Evolutionary conservation across 1,140 invertebrate genomes (phyloP).

Genomic region (Euura saliciscinereae): DNA sequence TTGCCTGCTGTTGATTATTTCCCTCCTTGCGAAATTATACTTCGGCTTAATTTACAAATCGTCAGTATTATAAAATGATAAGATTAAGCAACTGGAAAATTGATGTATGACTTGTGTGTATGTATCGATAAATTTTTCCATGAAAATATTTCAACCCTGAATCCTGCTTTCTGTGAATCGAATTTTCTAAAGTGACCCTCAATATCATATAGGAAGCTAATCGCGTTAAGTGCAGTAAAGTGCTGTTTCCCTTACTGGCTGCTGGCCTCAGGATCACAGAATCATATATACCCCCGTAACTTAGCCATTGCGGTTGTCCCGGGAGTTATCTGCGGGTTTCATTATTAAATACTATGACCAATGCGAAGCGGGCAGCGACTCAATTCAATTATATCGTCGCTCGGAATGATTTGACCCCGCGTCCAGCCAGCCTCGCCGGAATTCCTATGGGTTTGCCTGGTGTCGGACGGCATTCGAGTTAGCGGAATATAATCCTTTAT

Average conservation of each 20-base stretch:
- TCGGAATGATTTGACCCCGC: not conserved
- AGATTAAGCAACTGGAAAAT: too few relatives aligned
- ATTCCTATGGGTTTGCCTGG: not conserved
- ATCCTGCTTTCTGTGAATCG: not conserved
- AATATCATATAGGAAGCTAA: not conserved
- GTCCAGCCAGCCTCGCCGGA: not conserved
- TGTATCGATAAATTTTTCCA: too few relatives aligned
- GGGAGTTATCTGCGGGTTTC: not conserved
- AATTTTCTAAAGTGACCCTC: not conserved
- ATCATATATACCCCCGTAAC: not conserved
- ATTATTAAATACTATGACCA: slow-evolving; percentile 12
- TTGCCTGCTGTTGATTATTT: too few relatives aligned
- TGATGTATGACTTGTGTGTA: too few relatives aligned
- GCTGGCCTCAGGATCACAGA: not conserved
- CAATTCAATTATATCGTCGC: slow-evolving; percentile 7
- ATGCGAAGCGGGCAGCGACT: not conserved
- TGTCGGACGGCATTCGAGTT: not conserved
- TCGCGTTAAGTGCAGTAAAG: slow-evolving; percentile 3
- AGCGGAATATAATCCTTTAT: not conserved
- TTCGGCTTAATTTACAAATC: too few relatives aligned
- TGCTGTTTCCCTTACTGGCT: not conserved
- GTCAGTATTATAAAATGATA: too few relatives aligned
- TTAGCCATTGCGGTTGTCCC: not conserved
- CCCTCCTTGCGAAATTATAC: too few relatives aligned
- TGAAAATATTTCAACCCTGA: too few relatives aligned